These are phyloP conservation scores for Petrocephalus sullivani DNA, from an alignment of 2,797 vertebrate species.

Conservation along the genomic window DNA sequence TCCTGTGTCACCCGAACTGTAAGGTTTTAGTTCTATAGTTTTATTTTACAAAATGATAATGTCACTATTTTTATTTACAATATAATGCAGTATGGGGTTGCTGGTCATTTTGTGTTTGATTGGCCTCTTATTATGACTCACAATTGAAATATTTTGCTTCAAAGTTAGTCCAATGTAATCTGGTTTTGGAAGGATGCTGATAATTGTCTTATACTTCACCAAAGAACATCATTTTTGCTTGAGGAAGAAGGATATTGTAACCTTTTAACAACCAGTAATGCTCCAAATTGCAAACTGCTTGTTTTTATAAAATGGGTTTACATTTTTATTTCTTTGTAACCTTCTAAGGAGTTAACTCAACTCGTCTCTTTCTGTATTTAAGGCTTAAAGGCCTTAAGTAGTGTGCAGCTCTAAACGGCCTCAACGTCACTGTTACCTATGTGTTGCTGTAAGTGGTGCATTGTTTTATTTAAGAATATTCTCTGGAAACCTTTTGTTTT, in stretches of 20 bases:
- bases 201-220: background rate
- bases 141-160: background rate
- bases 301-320: background rate
- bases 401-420: background rate
- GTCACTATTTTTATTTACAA: background rate
- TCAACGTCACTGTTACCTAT: background rate
- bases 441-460: slow-evolving; percentile 2
- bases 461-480: background rate
- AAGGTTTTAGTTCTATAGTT: background rate
- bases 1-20: background rate
- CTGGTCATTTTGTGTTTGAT: background rate
- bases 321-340: background rate
- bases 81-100: background rate
- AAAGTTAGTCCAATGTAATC: background rate
- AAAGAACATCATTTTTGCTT: background rate
- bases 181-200: background rate
- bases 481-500: background rate
- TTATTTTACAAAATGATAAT: background rate
- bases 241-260: background rate
- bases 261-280: background rate
- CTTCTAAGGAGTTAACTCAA: background rate
- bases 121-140: background rate
- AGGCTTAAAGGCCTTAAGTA: background rate
- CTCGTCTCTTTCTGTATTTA: background rate
- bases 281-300: background rate